Percentiles rank a stretch among this genome's conserved stretches.
These are phyloP conservation scores for Cheumatopsyche charites DNA, from an alignment of 1,140 invertebrate genomes.

Conservation along the genomic window DNA sequence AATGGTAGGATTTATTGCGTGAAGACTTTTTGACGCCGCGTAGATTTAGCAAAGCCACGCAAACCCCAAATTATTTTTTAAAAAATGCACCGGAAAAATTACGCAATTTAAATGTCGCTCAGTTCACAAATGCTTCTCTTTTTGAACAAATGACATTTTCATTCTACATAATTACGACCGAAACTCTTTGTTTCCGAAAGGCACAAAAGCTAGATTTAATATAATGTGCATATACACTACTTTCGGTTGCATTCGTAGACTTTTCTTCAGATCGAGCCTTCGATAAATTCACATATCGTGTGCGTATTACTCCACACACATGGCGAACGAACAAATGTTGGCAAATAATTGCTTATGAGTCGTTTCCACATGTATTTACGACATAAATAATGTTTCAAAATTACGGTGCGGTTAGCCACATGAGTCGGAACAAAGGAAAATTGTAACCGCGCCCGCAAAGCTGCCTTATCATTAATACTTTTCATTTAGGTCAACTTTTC, in stretches of 20 bases:
- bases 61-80: background rate
- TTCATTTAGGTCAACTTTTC: slow-evolving; percentile 31
- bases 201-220: too few species aligned
- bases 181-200: too few species aligned
- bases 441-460: slow-evolving; percentile 35
- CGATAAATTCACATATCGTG: background rate
- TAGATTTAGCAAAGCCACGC: background rate
- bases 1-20: slow-evolving; percentile 8
- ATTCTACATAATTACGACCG: too few species aligned
- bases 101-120: background rate
- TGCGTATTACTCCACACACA: background rate
- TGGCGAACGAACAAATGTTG: slow-evolving; percentile 26
- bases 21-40: slow-evolving; percentile 5
- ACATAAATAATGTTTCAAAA: slow-evolving; percentile 45
- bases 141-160: background rate
- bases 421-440: slow-evolving; percentile 39
- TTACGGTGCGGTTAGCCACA: slow-evolving; percentile 37
- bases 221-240: too few species aligned
- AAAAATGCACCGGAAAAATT: background rate
- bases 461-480: slow-evolving; percentile 39
- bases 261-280: too few species aligned
- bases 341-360: slow-evolving; percentile 29
- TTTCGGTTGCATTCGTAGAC: too few species aligned
- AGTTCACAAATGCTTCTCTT: background rate
- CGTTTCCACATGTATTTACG: slow-evolving; percentile 35